Evolutionary conservation across 2,888 invertebrate genomes (phyloP), one percentile per base, ranked within the genome.

Genomic region (Chouioia cunea): DNA sequence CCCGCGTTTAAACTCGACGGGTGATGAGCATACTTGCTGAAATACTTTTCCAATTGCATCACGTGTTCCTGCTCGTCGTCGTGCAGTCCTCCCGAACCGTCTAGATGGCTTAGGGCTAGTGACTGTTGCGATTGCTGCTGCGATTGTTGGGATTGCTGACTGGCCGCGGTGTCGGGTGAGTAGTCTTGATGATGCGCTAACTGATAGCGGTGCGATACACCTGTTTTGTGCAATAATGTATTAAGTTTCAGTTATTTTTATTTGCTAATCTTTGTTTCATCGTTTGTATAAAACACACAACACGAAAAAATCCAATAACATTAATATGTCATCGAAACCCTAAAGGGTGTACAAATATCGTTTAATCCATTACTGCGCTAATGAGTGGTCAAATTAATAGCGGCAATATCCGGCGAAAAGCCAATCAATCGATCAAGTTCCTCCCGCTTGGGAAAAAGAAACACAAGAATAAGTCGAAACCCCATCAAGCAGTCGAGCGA

Each of bases 131-230:
- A 62, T 54, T 76, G 79, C 23, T 79, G 79, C 46, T 76, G 76
- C n/a, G 77, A 78, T 6, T 78, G 76, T n/a, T 77, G 77, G 2
- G 76, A 71, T 10, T 74, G 76, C 22, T 80, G 78, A 46, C 54
- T 43, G 23, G 52, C 22, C 46, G 74, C 68, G 75, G 69, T 59
- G n/a, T 74, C 74, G 2, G 70, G 14, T 36, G 50, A 67, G 65
- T 85, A 85, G 20, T 86, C 85, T 54, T 83, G 85, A 60, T 85
- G 85, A 76, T 84, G 84, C 1, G 79, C 59, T 77, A 85, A 79
- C 69, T 83, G 81, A 70, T 85, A 85, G 75, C 85, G 80, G 64
- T 85, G 85, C 2, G 84, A 74, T 16, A 83, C 82, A 36, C 81
- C 82, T 84, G 75, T 12, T 77, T 15, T 66, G 15, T 22, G 62